phyloP scores from a whole-genome alignment of 2,113 vertebrate genomes.

The Megaptera novaeangliae region DNA sequence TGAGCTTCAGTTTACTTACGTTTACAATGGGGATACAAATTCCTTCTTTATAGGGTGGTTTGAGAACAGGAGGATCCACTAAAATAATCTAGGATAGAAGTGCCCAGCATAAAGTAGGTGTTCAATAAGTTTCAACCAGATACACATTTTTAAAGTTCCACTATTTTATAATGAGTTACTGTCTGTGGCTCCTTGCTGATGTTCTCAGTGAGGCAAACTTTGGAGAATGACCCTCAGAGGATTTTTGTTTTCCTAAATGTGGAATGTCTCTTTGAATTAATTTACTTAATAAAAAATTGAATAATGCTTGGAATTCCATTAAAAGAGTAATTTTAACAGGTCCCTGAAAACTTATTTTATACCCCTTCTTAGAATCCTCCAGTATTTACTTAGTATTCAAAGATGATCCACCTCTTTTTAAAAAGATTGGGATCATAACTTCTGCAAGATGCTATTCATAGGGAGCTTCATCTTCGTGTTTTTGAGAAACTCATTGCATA shows the following conservation, averaged over 20 bases:
- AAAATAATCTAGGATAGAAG: neutral
- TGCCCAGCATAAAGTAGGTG: neutral
- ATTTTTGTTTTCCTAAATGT: neutral
- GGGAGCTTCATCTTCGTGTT: neutral
- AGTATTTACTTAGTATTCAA: conserved; percentile 10
- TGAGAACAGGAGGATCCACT: neutral
- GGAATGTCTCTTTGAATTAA: conserved; percentile 19
- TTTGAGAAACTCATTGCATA: neutral
- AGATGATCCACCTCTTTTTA: neutral
- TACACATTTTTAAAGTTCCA: neutral
- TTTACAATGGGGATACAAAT: neutral
- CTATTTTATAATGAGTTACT: neutral
- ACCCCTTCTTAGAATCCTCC: neutral
- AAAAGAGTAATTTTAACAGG: conserved; percentile 3
- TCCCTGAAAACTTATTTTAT: conserved; percentile 33
- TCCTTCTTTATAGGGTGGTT: neutral
- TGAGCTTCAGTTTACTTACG: neutral
- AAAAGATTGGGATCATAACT: neutral
- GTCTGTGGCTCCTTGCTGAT: neutral
- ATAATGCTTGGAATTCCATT: neutral
- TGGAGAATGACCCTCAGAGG: neutral
- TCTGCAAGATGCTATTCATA: neutral
- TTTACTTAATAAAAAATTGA: neutral
- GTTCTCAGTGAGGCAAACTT: neutral
- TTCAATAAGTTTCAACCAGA: neutral